Base-by-base conservation (phyloP, 2,797 vertebrate species). In the Pseudochromis fuscus region DNA sequence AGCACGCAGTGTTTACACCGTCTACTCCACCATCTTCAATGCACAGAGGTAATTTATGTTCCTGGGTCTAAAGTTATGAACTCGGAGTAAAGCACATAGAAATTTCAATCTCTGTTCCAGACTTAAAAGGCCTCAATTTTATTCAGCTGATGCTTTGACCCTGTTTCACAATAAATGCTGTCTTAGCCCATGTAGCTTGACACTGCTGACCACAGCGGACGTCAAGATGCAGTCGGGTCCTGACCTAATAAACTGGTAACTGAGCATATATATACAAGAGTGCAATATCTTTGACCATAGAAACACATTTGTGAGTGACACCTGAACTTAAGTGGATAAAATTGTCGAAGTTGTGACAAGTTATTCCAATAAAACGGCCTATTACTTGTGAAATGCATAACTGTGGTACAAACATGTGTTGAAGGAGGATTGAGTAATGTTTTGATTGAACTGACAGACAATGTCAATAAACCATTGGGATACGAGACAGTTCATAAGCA, bases 111-210 rank as follows among this genome's bases (percentile, higher is more conserved):
- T 18, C 4, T 31, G 10, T 28, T 62, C 15, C 31, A 35, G 18
- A 35, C 21, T 42, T 31, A 10, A 31, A 7, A 28, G 5, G 42
- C 11, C 21, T 51, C 35, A 27, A 27, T 38, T 46, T 62, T 30
- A 53, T 46, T 21, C 15, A 37, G 38, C 7, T 55, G 18, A 69
- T 69, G 28, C 45, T 19, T n/a, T 49, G n/a, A 60, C 11, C 19
- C 10, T 33, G 19, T 1, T 24, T 31, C 19, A 57, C 23, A 59
- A 18, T 12, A 48, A 8, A 38, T 27, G 5, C 12, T 27, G 5
- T 18, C 18, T 42, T 24, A 48, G 60, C 35, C 35, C 35, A 38
- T 18, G 44, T 19, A 57, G 16, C 3, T n/a, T 49, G 33, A 18
- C 11, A 55, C 16, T 38, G 21, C 6, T 33, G 35, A 37, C 16